Evolutionary conservation across 2,888 invertebrate species (phyloP).

Genomic region (Oscheius onirici): DNA sequence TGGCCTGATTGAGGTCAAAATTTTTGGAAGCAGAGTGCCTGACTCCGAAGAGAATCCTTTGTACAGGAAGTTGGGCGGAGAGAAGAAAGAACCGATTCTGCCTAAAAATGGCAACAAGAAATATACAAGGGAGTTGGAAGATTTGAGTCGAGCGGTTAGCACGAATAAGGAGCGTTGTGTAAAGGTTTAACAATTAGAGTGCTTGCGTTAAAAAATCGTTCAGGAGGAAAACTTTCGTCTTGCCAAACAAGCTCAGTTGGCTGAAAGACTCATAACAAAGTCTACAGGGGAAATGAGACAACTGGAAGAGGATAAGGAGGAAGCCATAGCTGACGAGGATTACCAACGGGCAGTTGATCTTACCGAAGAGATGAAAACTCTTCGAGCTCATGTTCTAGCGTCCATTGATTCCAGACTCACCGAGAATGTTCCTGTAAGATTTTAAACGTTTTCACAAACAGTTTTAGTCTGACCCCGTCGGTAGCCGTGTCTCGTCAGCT

Average conservation of each 20-base stretch:
- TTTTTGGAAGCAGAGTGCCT: slow-evolving; percentile 49
- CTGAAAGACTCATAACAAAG: slow-evolving; percentile 46
- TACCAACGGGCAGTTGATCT: slow-evolving; percentile 62
- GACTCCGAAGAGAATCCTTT: slow-evolving; percentile 31
- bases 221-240: slow-evolving; percentile 48
- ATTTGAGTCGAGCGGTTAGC: slow-evolving; percentile 42
- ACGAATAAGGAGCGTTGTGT: slow-evolving; percentile 50
- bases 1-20: slow-evolving; percentile 49
- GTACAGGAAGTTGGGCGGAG: slow-evolving; percentile 26
- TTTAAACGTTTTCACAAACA: background rate
- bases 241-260: slow-evolving; percentile 56
- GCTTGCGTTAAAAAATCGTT: background rate
- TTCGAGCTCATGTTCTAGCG: slow-evolving; percentile 50
- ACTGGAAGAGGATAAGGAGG: slow-evolving; percentile 51
- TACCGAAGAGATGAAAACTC: slow-evolving; percentile 56
- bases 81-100: slow-evolving; percentile 15
- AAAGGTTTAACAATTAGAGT: slow-evolving; percentile 30
- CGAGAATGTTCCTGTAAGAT: slow-evolving; percentile 21
- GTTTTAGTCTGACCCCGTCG: background rate
- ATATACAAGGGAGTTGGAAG: slow-evolving; percentile 49
- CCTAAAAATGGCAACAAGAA: slow-evolving; percentile 26
- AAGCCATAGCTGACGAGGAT: slow-evolving; percentile 43
- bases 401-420: slow-evolving; percentile 47
- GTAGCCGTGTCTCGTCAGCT: background rate
- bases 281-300: slow-evolving; percentile 54